Base-by-base conservation (phyloP, 2,888 invertebrate species). In the Spisula solida region DNA sequence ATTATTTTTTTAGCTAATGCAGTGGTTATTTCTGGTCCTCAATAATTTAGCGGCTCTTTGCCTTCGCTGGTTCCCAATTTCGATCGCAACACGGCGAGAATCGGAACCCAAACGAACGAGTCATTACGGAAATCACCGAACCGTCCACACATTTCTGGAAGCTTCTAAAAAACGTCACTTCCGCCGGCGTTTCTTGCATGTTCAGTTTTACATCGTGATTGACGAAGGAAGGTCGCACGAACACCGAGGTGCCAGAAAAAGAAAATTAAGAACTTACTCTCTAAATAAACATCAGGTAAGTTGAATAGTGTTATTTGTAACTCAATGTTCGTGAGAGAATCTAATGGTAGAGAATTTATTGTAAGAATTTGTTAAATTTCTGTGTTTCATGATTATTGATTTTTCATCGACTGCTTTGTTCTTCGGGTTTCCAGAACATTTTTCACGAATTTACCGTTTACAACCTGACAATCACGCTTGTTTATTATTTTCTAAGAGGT, bases 151-250 rank as follows among this genome's bases (percentile, higher is more conserved):
- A 75, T 34, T 90, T 92, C 92, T 88, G 83, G 92, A 92, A 92
- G 34, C 51, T 92, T 92, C 92, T 29, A 86, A 66, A 31, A 25
- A 78, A 70, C 92, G 92, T 92, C 92, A 92, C 70, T 85, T 92
- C 92, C 92, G 90, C 88, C 88, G 87, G 86, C 81, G 88, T 91
- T 82, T 80, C 85, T 25, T 86, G 78, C 88, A 81, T 83, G 86
- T 80, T 86, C 87, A 90, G 92, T 87, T 85, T 81, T 34, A 80
- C 85, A 87, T 56, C 60, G 85, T 82, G 82, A 34, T 41, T n/a
- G n/a, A 20, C 4, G 1, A 1, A 18, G 56, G 31, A 34, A 55
- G 85, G 75, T 75, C 75, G 25, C 12, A 10, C 25, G 60, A 25
- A 25, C 60, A 66, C 10, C 10, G 25, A 66, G 25, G 60, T 10